Conservation (phyloP, 2,113 vertebrate genomes). For the Columba livia region DNA sequence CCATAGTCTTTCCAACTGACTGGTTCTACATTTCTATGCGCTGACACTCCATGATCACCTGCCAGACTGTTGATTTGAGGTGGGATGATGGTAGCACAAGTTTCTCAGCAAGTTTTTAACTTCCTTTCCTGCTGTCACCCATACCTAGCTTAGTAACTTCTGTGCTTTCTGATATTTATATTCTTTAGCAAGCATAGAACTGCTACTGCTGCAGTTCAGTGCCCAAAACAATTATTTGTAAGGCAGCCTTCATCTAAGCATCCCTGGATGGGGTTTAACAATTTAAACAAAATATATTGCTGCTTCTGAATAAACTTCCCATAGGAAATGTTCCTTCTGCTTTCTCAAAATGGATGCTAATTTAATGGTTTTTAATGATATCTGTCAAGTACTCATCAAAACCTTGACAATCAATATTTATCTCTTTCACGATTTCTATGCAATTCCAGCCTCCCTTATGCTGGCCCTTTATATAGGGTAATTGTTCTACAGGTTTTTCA, state of each 20-base stretch:
- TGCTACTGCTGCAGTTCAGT: background rate
- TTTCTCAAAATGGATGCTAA: background rate
- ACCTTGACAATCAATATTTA: background rate
- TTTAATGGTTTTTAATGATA: background rate
- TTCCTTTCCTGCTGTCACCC: background rate
- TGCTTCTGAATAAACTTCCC: background rate
- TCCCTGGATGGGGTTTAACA: background rate
- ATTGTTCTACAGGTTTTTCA: background rate
- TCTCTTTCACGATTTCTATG: background rate
- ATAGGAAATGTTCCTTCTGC: background rate
- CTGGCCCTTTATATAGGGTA: background rate
- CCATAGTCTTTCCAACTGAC: background rate
- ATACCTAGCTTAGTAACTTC: background rate
- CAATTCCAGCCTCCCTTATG: background rate
- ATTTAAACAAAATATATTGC: background rate
- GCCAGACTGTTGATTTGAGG: background rate
- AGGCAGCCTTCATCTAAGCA: background rate
- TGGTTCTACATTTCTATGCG: background rate
- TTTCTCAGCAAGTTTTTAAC: background rate
- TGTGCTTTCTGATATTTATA: background rate
- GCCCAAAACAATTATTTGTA: background rate
- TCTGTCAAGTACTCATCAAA: background rate
- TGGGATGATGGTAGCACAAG: background rate
- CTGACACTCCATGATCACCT: background rate
- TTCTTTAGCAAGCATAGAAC: background rate